phyloP scores from a whole-genome alignment of 1,140 invertebrate genomes.

The Eubasilissa regina region DNA sequence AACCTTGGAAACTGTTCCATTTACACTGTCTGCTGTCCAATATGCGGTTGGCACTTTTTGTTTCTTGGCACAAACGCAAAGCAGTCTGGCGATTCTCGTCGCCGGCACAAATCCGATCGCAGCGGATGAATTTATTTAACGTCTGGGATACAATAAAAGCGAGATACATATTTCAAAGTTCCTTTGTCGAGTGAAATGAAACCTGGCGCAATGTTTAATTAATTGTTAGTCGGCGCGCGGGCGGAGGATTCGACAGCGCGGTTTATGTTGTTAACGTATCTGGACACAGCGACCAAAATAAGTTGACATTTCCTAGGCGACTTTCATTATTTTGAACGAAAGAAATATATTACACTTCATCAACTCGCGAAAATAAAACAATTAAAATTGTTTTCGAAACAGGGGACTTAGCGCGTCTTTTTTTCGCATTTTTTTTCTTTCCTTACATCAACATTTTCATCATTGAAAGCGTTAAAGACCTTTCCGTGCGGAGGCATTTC shows the following conservation, averaged over 20 bases:
- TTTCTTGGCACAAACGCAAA: conserved; percentile 54
- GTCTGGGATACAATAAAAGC: conserved; percentile 37
- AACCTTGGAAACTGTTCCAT: conserved; percentile 57
- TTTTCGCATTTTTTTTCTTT: too few relatives aligned
- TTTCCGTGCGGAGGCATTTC: not conserved
- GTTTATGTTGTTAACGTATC: not conserved
- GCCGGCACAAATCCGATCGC: conserved; percentile 12
- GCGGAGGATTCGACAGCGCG: conserved; percentile 13
- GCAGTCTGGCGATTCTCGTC: not conserved
- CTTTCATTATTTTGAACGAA: too few relatives aligned
- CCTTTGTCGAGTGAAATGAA: conserved; percentile 32
- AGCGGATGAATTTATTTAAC: not conserved
- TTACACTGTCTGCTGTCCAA: conserved; percentile 33
- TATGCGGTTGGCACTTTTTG: conserved; percentile 25
- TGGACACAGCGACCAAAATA: conserved; percentile 34
- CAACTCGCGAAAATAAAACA: too few relatives aligned
- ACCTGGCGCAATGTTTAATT: conserved; percentile 27
- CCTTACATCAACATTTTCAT: too few relatives aligned
- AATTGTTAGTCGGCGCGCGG: not conserved
- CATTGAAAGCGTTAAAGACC: too few relatives aligned
- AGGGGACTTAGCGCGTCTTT: too few relatives aligned
- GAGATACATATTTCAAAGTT: conserved; percentile 21
- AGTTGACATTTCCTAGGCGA: not conserved
- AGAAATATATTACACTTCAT: too few relatives aligned
- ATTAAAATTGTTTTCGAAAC: too few relatives aligned